These are phyloP conservation scores for Ameiurus melas DNA, from an alignment of 2,113 vertebrate genomes.

Conservation along the genomic window DNA sequence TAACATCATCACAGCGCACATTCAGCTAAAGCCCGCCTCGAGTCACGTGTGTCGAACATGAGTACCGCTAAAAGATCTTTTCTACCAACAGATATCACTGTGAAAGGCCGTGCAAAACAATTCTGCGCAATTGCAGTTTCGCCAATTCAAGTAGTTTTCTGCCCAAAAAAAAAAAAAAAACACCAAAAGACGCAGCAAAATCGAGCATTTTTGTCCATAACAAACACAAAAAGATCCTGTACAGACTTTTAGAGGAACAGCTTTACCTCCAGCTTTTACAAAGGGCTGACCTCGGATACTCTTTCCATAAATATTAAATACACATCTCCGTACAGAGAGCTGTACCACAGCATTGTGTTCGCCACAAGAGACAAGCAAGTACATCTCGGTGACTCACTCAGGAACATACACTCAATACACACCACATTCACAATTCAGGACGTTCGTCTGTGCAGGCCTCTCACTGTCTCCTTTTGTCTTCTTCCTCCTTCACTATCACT, in stretches of 20 bases:
- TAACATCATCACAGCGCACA: too few species aligned
- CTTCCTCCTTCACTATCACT: background rate
- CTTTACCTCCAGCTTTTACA: background rate
- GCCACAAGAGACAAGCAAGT: background rate
- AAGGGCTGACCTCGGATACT: background rate
- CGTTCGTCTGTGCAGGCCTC: background rate
- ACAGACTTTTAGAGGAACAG: background rate
- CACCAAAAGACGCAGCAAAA: too few species aligned
- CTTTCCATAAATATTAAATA: slow-evolving; percentile 4
- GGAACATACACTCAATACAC: background rate
- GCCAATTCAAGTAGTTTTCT: too few species aligned
- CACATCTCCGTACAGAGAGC: background rate
- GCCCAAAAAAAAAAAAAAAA: too few species aligned
- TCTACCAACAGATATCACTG: too few species aligned
- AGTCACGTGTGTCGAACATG: too few species aligned
- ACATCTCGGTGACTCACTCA: background rate
- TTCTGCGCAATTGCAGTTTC: too few species aligned
- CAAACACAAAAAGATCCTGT: too few species aligned
- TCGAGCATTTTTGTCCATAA: too few species aligned
- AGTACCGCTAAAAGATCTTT: too few species aligned
- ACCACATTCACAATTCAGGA: background rate
- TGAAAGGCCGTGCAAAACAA: too few species aligned
- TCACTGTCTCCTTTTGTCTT: background rate
- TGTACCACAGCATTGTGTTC: background rate
- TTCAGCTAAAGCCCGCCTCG: too few species aligned